phyloP scores from a whole-genome alignment of 1,140 invertebrate species.

The Musca vetustissima region DNA sequence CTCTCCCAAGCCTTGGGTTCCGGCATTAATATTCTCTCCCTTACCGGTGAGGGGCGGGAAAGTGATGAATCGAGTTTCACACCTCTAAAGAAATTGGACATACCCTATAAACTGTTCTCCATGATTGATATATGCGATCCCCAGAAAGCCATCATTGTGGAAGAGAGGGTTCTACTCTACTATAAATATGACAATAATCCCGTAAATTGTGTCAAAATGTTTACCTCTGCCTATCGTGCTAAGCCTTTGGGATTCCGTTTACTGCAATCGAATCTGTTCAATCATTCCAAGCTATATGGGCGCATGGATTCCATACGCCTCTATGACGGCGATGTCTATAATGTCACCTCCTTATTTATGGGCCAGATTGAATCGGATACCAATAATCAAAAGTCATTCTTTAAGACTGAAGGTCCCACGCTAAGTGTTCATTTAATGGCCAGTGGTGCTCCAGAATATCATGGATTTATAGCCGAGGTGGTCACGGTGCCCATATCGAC shows the following conservation, averaged over 20 bases:
- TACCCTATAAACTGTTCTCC: constrained; percentile 95
- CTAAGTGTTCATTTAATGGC: constrained; percentile 91
- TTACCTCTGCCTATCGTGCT: constrained; percentile 78
- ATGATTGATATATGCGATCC: constrained; percentile 95
- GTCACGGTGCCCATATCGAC: constrained; percentile 90
- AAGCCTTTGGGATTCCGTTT: constrained; percentile 89
- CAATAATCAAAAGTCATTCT: constrained; percentile 72
- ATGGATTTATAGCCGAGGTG: constrained; percentile 97
- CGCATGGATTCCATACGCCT: constrained; percentile 82
- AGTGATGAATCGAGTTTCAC: constrained; percentile 83
- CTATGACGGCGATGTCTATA: constrained; percentile 93
- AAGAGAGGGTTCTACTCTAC: constrained; percentile 90
- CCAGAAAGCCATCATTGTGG: constrained; percentile 84
- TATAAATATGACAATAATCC: constrained; percentile 97
- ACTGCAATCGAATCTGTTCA: constrained; percentile 91
- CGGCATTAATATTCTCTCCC: constrained; percentile 83
- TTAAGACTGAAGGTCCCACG: constrained; percentile 74
- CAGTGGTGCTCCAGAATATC: constrained; percentile 86
- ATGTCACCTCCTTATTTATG: constrained; percentile 73
- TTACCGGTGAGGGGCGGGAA: constrained; percentile 91
- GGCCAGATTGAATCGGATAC: constrained; percentile 71
- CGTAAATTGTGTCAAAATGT: constrained; percentile 97
- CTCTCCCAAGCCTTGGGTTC: constrained; percentile 84
- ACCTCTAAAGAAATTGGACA: constrained; percentile 78
- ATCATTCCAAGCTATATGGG: constrained; percentile 79